These are phyloP conservation scores for Tichodroma muraria DNA, from an alignment of 2,113 vertebrate species.

Conservation along the genomic window DNA sequence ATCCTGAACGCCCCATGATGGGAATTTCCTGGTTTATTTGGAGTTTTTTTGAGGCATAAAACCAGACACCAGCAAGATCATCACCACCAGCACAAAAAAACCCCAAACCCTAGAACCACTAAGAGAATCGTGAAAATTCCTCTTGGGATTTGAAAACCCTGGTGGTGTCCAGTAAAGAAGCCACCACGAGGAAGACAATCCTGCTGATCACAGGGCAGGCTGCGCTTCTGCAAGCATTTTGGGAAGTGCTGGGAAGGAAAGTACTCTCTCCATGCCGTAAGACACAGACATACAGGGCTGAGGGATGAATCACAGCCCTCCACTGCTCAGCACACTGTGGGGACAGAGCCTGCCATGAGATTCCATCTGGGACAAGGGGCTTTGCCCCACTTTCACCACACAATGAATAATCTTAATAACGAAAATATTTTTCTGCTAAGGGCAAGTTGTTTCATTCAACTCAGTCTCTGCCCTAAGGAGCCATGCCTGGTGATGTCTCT, in stretches of 20 bases:
- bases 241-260: neutral
- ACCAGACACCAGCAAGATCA: neutral
- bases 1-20: neutral
- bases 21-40: constrained; percentile 15
- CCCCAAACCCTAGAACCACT: neutral
- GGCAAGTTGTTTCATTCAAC: neutral
- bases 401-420: neutral
- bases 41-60: neutral
- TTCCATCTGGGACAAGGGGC: neutral
- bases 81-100: neutral
- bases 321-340: neutral
- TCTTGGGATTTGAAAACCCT: neutral
- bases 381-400: neutral
- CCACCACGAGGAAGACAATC: neutral
- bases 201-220: neutral
- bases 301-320: neutral
- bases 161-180: neutral
- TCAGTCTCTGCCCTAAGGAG: neutral
- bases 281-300: rapidly evolving
- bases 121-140: neutral
- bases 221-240: neutral
- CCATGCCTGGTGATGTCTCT: rapidly evolving
- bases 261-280: neutral
- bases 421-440: neutral
- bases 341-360: neutral